Evolutionary conservation across 2,797 vertebrate genomes (phyloP).

Genomic region (Apogon hyalosoma): DNA sequence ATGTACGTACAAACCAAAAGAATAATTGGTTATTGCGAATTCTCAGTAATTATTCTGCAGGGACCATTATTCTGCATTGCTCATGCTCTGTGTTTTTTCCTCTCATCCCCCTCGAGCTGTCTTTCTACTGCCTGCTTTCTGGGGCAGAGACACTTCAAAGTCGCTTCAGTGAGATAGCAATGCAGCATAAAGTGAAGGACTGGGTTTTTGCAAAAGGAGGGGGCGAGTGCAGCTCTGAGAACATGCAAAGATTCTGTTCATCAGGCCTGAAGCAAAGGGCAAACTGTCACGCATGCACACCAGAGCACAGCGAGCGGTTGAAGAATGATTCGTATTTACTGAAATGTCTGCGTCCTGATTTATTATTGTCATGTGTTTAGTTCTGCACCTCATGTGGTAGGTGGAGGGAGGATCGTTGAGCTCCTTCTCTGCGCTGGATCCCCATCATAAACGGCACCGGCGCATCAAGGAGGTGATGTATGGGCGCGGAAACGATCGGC

Average conservation of each 20-base stretch:
- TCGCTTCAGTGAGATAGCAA: slow-evolving; percentile 60
- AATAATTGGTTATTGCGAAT: slow-evolving; percentile 41
- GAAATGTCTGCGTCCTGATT: slow-evolving; percentile 11
- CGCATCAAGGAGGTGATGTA: slow-evolving; percentile 96
- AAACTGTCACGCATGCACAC: slow-evolving; percentile 25
- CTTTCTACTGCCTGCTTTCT: slow-evolving; percentile 64
- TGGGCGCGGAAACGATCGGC: slow-evolving; percentile 93
- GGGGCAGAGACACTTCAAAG: slow-evolving; percentile 73
- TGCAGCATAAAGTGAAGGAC: slow-evolving; percentile 55
- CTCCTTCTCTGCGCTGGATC: slow-evolving; percentile 93
- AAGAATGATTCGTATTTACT: neutral
- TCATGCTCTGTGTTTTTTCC: slow-evolving; percentile 48
- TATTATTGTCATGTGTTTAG: neutral
- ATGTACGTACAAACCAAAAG: slow-evolving; percentile 12
- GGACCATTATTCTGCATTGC: slow-evolving; percentile 59
- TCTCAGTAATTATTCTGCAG: slow-evolving; percentile 66
- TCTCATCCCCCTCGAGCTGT: slow-evolving; percentile 52
- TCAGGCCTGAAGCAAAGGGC: slow-evolving; percentile 5
- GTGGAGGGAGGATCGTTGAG: slow-evolving; percentile 93
- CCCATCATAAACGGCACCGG: slow-evolving; percentile 98
- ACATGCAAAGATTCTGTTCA: slow-evolving; percentile 17
- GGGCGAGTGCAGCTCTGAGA: slow-evolving; percentile 18
- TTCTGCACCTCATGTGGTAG: slow-evolving; percentile 93
- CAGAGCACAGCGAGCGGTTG: slow-evolving; percentile 19
- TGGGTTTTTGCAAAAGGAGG: slow-evolving; percentile 30